Base-by-base conservation (phyloP, 37 sponge, comb jelly and placozoan genomes). In the Geodia barretti region DNA sequence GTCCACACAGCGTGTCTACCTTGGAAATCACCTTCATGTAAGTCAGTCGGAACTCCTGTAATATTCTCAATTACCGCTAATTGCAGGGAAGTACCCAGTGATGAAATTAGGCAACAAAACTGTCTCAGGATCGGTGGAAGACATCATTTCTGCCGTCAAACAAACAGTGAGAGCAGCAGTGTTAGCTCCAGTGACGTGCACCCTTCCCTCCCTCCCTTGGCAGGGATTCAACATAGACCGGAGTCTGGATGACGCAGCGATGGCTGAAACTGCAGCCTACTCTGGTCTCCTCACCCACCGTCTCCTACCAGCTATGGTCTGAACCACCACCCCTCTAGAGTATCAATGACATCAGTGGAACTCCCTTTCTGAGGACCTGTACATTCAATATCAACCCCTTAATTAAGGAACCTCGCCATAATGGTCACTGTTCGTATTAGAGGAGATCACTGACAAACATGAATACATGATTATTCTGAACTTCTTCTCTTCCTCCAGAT, bases 291-390 rank as follows among this genome's bases (percentile, higher is more conserved):
- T 88, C 29, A 40, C 47, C 11, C 79, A 88, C 74, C 82, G 79
- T 65, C 64, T 88, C 26, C 63, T 77, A 36, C 79, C 79, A 17
- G 89, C 89, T 17, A 35, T 88, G 25, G 89, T 88, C 41, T 83
- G 83, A 47, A 5, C 1, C 1, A 42, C 41, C 26, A 60, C n/a
- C n/a, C n/a, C n/a, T n/a, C n/a, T n/a, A n/a, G n/a, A n/a, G n/a
- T n/a, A n/a, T n/a, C n/a, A n/a, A n/a, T n/a, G n/a, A n/a, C n/a
- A n/a, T n/a, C n/a, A n/a, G n/a, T n/a, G n/a, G n/a, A n/a, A n/a
- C n/a, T n/a, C n/a, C n/a, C n/a, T n/a, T n/a, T n/a, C n/a, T n/a
- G n/a, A n/a, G n/a, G n/a, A n/a, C n/a, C 35, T 60, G 35, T 29
- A 26, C 23, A 5, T 70, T 70, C 19, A 70, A 4, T 70, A 19